Conservation (phyloP, 1,140 invertebrate species). For the Amphibalanus amphitrite region DNA sequence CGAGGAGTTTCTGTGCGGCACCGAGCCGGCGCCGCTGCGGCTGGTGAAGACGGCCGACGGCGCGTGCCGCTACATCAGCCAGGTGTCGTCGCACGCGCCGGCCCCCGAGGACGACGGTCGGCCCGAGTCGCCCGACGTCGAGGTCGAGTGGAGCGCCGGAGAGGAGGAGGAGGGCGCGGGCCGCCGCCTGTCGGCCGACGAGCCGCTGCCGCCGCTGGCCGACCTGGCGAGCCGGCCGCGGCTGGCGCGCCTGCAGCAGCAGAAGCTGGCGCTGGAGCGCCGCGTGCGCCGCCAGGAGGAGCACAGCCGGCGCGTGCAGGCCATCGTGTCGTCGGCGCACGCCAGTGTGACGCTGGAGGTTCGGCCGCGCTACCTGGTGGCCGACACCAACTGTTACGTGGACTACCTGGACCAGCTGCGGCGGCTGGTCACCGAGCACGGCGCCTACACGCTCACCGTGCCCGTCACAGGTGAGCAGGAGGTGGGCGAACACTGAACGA, state of each 20-base stretch:
- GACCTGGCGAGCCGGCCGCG: constrained; percentile 23
- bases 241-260: constrained; percentile 44
- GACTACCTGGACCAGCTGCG: constrained; percentile 66
- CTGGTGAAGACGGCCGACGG: constrained; percentile 44
- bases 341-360: constrained; percentile 42
- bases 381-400: constrained; percentile 95
- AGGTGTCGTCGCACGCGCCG: constrained; percentile 20
- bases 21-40: constrained; percentile 65
- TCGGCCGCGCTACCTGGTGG: constrained; percentile 68
- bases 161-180: too few relatives aligned
- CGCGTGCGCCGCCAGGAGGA: constrained; percentile 51
- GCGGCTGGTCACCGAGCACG: constrained; percentile 38
- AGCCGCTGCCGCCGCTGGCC: too few relatives aligned
- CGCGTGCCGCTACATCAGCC: neutral
- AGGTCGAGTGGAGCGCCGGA: neutral
- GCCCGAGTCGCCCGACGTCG: constrained; percentile 8
- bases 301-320: constrained; percentile 42
- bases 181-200: too few relatives aligned
- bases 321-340: neutral
- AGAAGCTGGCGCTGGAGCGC: constrained; percentile 59
- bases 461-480: constrained; percentile 83
- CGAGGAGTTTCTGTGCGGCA: constrained; percentile 71
- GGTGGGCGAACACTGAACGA: too few relatives aligned
- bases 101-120: constrained; percentile 21
- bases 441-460: constrained; percentile 68